These are phyloP conservation scores for Acholoe squamosa DNA, from an alignment of 2,888 invertebrate species.

Conservation along the genomic window DNA sequence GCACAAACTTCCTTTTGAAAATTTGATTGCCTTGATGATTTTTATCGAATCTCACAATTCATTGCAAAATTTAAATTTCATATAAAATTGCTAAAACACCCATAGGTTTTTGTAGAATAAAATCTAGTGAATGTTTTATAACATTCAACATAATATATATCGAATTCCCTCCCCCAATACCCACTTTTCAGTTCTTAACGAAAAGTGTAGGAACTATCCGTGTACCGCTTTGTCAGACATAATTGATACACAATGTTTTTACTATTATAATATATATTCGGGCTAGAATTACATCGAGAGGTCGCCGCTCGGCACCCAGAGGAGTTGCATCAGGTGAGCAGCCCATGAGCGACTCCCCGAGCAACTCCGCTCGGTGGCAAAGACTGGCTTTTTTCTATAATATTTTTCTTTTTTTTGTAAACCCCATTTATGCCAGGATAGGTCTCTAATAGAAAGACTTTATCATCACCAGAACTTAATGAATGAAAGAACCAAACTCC, in stretches of 20 bases:
- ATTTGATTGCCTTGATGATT: too few relatives aligned
- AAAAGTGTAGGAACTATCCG: neutral
- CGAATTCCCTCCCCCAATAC: too few relatives aligned
- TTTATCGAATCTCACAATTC: too few relatives aligned
- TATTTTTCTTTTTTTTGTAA: neutral
- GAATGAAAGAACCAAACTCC: neutral
- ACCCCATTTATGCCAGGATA: constrained; percentile 20
- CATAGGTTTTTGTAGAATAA: too few relatives aligned
- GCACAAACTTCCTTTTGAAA: too few relatives aligned
- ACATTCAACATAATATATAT: too few relatives aligned
- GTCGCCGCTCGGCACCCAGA: neutral
- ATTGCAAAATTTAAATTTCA: too few relatives aligned
- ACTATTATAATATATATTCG: neutral
- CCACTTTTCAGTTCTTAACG: too few relatives aligned
- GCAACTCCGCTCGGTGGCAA: neutral
- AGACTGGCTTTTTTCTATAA: neutral
- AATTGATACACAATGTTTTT: neutral
- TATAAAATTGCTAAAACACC: too few relatives aligned
- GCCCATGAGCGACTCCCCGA: neutral
- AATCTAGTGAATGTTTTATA: too few relatives aligned
- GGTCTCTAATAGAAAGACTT: constrained; percentile 21
- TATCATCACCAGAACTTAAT: constrained; percentile 18
- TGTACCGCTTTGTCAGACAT: neutral
- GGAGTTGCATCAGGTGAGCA: neutral
- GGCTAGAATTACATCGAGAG: constrained; percentile 37